A percentile compares a stretch with the other conserved stretches of the same genome.
Evolutionary conservation across 35 echinoderm and acorn worm species (phyloP).

Genomic region (Ophiothrix spiculata): DNA sequence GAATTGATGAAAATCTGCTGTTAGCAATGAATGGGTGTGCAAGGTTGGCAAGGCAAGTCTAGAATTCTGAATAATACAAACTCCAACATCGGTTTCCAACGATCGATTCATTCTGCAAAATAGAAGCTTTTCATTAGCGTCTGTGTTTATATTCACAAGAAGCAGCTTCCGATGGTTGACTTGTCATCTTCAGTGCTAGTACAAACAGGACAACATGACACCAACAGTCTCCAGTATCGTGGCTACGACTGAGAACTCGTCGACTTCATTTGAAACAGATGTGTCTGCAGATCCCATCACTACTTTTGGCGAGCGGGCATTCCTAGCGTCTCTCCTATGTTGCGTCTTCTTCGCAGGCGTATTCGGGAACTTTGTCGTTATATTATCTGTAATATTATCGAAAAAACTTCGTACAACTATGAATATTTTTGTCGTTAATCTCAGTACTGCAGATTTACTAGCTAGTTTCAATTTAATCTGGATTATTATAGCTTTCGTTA

Average conservation of each 20-base stretch:
- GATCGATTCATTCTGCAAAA: too few relatives aligned
- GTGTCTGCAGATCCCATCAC: neutral
- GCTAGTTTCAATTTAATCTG: constrained; percentile 22
- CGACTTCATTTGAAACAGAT: neutral
- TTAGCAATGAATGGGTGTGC: too few relatives aligned
- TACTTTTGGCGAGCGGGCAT: neutral
- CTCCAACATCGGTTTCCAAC: too few relatives aligned
- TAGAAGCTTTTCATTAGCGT: too few relatives aligned
- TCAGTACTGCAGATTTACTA: constrained; percentile 48
- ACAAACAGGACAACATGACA: too few relatives aligned
- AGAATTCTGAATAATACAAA: too few relatives aligned
- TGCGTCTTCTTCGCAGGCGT: constrained; percentile 19
- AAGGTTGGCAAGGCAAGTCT: too few relatives aligned
- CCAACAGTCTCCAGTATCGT: too few relatives aligned
- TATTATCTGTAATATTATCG: constrained; percentile 10
- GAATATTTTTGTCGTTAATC: constrained; percentile 55
- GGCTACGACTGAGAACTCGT: neutral
- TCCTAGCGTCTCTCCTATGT: constrained; percentile 2
- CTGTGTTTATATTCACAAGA: too few relatives aligned
- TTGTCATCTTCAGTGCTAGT: too few relatives aligned
- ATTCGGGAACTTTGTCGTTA: constrained; percentile 36
- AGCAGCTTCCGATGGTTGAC: too few relatives aligned
- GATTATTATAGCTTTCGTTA: constrained; percentile 26
- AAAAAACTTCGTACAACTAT: constrained; percentile 56
- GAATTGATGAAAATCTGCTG: too few relatives aligned